A percentile compares a stretch with the other conserved stretches of the same genome.
phyloP scores from a whole-genome alignment of 2,888 invertebrate species.

The Acanthopleura granulata region DNA sequence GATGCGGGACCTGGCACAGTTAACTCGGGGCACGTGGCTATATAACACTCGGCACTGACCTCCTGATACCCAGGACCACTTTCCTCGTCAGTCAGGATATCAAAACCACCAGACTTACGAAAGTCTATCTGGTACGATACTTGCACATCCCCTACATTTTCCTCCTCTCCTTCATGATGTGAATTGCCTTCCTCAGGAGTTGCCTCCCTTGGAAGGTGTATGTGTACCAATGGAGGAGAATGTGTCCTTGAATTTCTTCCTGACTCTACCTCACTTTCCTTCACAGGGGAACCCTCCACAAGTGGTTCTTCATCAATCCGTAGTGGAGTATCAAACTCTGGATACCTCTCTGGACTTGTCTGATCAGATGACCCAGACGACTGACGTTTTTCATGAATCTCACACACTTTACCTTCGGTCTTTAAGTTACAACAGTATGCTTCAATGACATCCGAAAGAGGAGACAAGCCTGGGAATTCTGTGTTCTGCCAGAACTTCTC shows the following conservation, averaged over 20 bases:
- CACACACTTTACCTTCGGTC: background rate
- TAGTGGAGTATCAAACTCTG: background rate
- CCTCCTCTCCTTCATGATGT: background rate
- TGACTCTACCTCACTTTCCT: background rate
- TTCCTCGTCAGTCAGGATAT: slow-evolving; percentile 2
- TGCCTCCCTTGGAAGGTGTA: background rate
- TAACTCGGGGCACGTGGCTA: background rate
- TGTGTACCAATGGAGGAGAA: background rate
- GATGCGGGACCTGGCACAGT: background rate
- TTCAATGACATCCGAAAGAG: slow-evolving; percentile 16
- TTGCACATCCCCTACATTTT: background rate
- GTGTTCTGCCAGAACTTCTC: slow-evolving; percentile 18
- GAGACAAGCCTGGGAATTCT: slow-evolving; percentile 12
- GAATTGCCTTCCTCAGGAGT: background rate
- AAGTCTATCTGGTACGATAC: slow-evolving; percentile 15
- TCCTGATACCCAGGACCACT: background rate
- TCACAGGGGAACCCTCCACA: background rate
- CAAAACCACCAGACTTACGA: slow-evolving; percentile 16
- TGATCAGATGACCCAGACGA: background rate
- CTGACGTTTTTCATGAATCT: background rate
- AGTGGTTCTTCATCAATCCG: background rate
- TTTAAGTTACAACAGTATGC: slow-evolving; percentile 15
- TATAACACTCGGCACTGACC: slow-evolving; percentile 4
- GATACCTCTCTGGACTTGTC: background rate
- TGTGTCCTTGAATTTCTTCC: background rate